Evolutionary conservation across 2,113 vertebrate species (phyloP), one percentile per base, ranked within the genome.

Genomic region (Coracopsis vasa): DNA sequence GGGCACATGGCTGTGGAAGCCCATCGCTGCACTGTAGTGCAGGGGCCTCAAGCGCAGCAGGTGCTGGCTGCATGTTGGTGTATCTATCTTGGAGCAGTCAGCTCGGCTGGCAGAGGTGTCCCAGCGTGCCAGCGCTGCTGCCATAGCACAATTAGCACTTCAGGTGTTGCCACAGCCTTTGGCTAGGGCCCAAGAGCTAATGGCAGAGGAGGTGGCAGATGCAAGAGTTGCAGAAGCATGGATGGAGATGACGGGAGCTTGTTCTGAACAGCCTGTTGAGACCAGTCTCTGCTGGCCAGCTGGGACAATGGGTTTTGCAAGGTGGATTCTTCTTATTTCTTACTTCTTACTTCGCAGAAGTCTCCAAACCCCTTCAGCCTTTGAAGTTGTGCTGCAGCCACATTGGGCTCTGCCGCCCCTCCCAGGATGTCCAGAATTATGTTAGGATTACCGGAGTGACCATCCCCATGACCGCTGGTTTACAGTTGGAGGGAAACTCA

Each of bases 121-220:
- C 82, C 64, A 29, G 35, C 47, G 58, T 35, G 31, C 39, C 44
- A 15, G 42, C 4, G 0, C 90, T 64, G 80, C 86, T 90, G 92
- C 90, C 82, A 41, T 29, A 70, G 74, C 82, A 73, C 84, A 47
- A 10, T 89, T 61, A 81, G 54, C 44, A 35, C 86, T 50, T 86
- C 87, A 96, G 92, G 95, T 93, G 88, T 95, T 94, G 85, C 79
- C 88, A 93, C 75, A 47, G 60, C 24, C 54, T 16, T 65, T 94
- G 94, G 90, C 79, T 58, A 17, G 0, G 0, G 78, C 71, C 87
- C 94, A 92, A n/a, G 73, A 85, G 73, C 70, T 95, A 82, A 93
- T 88, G 74, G 88, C n/a, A 53, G 93, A 94, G 94, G 79, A 93
- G 79, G 85, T 53, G 67, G 85, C 71, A 80, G 85, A 86, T 90